Evolutionary conservation across 2,113 vertebrate genomes (phyloP).

Genomic region (Sinocyclocheilus grahami): DNA sequence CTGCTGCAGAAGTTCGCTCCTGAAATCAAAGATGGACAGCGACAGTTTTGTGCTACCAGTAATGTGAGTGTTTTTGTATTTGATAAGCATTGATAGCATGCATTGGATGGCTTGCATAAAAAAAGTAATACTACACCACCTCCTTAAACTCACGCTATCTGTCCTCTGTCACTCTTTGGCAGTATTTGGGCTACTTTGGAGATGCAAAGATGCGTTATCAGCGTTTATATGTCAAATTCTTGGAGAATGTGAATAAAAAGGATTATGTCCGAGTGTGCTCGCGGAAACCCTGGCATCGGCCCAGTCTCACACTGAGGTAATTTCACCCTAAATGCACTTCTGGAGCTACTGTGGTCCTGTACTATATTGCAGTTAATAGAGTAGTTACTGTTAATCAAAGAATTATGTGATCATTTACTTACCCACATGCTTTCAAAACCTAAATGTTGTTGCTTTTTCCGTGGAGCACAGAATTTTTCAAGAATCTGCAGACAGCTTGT

Average conservation of each 20-base stretch:
- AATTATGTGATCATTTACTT: neutral
- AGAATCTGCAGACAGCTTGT: neutral
- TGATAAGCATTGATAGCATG: neutral
- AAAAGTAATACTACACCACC: neutral
- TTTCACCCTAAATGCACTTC: conserved; percentile 18
- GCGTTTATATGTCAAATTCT: conserved; percentile 90
- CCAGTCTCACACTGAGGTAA: conserved; percentile 83
- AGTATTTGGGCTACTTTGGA: conserved; percentile 93
- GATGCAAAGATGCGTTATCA: conserved; percentile 91
- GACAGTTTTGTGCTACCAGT: conserved; percentile 92
- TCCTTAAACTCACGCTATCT: neutral
- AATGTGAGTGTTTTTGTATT: conserved; percentile 80
- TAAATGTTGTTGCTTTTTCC: neutral
- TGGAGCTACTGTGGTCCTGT: conserved; percentile 8
- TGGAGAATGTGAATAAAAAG: conserved; percentile 94
- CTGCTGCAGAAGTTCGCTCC: conserved; percentile 93
- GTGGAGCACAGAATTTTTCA: neutral
- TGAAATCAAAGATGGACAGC: conserved; percentile 92
- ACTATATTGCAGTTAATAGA: neutral
- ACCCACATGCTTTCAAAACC: neutral
- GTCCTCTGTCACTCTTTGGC: conserved; percentile 33
- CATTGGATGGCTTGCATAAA: neutral
- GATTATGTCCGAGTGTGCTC: conserved; percentile 91
- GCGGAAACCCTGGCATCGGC: conserved; percentile 87
- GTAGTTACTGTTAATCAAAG: neutral